A percentile compares a stretch with the other conserved stretches of the same genome.
Evolutionary conservation across 1,140 invertebrate genomes (phyloP).

Genomic region (Asobara japonica): DNA sequence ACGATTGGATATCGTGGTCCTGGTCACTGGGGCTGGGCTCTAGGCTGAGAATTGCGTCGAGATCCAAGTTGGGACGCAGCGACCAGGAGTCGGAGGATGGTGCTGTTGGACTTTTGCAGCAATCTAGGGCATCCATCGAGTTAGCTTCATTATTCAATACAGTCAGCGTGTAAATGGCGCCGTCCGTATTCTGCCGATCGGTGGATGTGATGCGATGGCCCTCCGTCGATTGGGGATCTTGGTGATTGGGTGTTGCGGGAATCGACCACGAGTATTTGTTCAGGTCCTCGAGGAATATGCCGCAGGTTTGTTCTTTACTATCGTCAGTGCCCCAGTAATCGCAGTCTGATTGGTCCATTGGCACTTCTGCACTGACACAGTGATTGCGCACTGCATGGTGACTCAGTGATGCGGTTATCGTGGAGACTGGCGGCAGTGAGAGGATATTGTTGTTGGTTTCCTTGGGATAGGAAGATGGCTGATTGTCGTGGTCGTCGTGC

Average conservation of each 20-base stretch:
- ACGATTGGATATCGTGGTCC: slow-evolving; percentile 47
- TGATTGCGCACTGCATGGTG: slow-evolving; percentile 50
- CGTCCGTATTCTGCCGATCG: slow-evolving; percentile 67
- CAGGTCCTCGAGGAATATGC: slow-evolving; percentile 80
- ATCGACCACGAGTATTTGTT: slow-evolving; percentile 81
- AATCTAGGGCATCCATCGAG: slow-evolving; percentile 66
- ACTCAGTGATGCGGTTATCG: slow-evolving; percentile 61
- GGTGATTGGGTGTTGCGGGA: slow-evolving; percentile 42
- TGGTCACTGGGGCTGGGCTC: slow-evolving; percentile 53
- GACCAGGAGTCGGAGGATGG: slow-evolving; percentile 58
- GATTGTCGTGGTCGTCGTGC: slow-evolving; percentile 45
- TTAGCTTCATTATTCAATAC: slow-evolving; percentile 69
- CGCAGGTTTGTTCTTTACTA: slow-evolving; percentile 72
- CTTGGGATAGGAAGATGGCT: slow-evolving; percentile 65
- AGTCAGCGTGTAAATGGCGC: slow-evolving; percentile 69
- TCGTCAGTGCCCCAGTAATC: slow-evolving; percentile 78
- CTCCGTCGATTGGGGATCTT: slow-evolving; percentile 34
- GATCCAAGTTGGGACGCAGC: slow-evolving; percentile 58
- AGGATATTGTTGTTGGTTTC: slow-evolving; percentile 77
- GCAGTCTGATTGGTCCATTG: slow-evolving; percentile 66
- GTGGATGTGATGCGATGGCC: slow-evolving; percentile 40
- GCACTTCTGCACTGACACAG: slow-evolving; percentile 49
- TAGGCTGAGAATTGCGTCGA: slow-evolving; percentile 65
- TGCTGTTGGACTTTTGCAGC: slow-evolving; percentile 59
- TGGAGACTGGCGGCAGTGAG: slow-evolving; percentile 59